Evolutionary conservation across 2,888 invertebrate species (phyloP).

Genomic region (Rhamnusium bicolor): DNA sequence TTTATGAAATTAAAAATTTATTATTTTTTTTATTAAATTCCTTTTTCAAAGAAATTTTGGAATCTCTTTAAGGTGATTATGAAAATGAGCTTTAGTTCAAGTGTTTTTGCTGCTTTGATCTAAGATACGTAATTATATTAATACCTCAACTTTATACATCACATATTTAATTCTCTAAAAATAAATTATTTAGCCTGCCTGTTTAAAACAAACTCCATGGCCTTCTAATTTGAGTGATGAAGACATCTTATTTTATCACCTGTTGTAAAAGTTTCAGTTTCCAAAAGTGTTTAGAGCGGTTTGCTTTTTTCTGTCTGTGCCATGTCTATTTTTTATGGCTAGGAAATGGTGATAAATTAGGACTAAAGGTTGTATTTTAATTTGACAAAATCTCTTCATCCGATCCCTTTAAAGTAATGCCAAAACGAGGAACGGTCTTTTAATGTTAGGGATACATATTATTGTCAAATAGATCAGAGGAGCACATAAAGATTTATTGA

Average conservation of each 20-base stretch:
- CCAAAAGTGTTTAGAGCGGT: conserved; percentile 15
- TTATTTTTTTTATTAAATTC: too few species aligned
- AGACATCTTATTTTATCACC: conserved; percentile 21
- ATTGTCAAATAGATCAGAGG: not conserved
- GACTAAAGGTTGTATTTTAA: not conserved
- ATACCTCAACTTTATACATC: not conserved
- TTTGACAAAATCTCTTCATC: conserved; percentile 7
- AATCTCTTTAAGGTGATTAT: too few species aligned
- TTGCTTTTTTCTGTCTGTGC: conserved; percentile 11
- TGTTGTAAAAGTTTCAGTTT: conserved; percentile 21
- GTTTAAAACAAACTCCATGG: not conserved
- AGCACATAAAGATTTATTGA: not conserved
- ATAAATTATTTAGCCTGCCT: not conserved
- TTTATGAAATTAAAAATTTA: too few species aligned
- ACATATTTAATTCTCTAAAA: not conserved
- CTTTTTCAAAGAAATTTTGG: too few species aligned
- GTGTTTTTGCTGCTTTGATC: not conserved
- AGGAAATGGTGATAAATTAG: conserved; percentile 21
- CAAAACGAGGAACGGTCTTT: not conserved
- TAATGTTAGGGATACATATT: not conserved
- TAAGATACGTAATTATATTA: not conserved
- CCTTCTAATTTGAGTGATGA: conserved; percentile 3
- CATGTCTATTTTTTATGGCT: not conserved
- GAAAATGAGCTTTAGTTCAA: too few species aligned
- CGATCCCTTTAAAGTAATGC: not conserved